These are phyloP conservation scores for Drosophila ananassae DNA, from an alignment of 1,140 invertebrate genomes.

Conservation along the genomic window DNA sequence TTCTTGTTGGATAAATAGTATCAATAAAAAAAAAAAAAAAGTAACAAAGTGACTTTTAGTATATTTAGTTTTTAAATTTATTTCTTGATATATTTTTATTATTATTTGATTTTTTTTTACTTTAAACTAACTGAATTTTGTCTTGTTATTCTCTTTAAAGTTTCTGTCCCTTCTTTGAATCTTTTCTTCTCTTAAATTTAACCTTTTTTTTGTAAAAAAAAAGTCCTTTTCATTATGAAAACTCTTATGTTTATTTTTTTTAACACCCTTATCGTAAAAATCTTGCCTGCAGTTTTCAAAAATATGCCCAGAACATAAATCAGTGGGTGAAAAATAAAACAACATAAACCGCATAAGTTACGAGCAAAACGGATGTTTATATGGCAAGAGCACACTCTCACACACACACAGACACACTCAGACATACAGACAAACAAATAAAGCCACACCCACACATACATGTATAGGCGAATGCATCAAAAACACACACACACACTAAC, in stretches of 20 bases:
- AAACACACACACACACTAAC: constrained; percentile 3
- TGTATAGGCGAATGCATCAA: constrained; percentile 1
- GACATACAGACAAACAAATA: constrained; percentile 34
- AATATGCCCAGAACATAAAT: constrained; percentile 3
- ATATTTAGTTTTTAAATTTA: no score
- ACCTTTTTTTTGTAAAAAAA: no score
- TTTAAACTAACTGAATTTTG: not conserved
- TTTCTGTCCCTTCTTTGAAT: not conserved
- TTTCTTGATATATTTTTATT: not conserved
- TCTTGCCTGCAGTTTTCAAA: not conserved
- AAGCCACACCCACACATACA: constrained; percentile 3
- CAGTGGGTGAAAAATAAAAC: constrained; percentile 24
- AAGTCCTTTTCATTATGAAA: not conserved
- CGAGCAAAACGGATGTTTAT: constrained; percentile 67
- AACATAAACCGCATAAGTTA: constrained; percentile 41
- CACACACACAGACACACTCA: constrained; percentile 40
- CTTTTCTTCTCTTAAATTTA: not conserved
- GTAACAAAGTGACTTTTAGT: no score
- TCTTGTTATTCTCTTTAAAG: not conserved
- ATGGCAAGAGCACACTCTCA: constrained; percentile 40
- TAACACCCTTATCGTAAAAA: not conserved
- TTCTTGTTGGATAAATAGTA: constrained; percentile 26
- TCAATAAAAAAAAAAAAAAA: constrained; percentile 1
- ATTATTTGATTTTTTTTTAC: not conserved
- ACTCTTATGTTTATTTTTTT: not conserved